Conservation (phyloP, 2,888 invertebrate species). For the Polylopha cassiicola region DNA sequence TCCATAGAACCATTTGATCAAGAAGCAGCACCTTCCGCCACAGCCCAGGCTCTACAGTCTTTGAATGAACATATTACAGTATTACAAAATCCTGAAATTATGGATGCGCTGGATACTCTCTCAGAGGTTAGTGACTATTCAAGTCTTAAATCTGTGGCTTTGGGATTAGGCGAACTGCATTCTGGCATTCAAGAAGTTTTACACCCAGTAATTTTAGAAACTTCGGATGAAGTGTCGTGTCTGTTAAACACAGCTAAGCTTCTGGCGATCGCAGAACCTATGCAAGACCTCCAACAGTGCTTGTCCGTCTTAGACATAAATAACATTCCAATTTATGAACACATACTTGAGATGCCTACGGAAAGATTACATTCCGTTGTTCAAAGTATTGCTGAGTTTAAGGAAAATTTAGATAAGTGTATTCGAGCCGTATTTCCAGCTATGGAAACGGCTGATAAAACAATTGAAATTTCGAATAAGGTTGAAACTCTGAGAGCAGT, state of each 20-base stretch:
- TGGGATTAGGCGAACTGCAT: constrained; percentile 48
- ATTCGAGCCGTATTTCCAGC: constrained; percentile 50
- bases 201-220: constrained; percentile 57
- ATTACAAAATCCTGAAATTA: constrained; percentile 52
- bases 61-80: constrained; percentile 54
- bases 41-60: constrained; percentile 54
- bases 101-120: constrained; percentile 54
- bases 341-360: constrained; percentile 52
- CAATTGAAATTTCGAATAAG: constrained; percentile 54
- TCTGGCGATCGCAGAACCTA: constrained; percentile 53
- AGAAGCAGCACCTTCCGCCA: constrained; percentile 35
- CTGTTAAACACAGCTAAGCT: constrained; percentile 44
- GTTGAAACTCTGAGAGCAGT: constrained; percentile 45
- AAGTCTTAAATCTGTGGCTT: constrained; percentile 49
- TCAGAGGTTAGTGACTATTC: constrained; percentile 58
- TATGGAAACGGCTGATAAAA: constrained; percentile 47
- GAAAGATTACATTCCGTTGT: constrained; percentile 53
- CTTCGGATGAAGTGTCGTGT: constrained; percentile 40
- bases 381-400: constrained; percentile 50
- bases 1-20: constrained; percentile 31
- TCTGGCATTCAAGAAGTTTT: constrained; percentile 52
- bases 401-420: constrained; percentile 51
- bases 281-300: constrained; percentile 56
- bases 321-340: constrained; percentile 63
- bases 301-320: constrained; percentile 53